phyloP scores from a whole-genome alignment of 1,140 invertebrate genomes.

The Tetragonula clypearis region DNA sequence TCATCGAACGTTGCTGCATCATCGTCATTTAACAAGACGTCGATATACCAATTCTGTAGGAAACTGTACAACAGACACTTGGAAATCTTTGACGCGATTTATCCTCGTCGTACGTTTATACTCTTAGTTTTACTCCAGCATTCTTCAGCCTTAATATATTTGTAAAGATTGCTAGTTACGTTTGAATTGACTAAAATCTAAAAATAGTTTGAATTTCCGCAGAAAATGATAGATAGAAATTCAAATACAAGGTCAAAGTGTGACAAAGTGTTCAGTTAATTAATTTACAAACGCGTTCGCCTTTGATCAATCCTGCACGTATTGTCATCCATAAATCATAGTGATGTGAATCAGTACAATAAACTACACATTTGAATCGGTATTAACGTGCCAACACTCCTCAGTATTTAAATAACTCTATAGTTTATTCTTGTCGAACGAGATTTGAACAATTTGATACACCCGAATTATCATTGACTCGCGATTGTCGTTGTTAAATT shows the following conservation, averaged over 20 bases:
- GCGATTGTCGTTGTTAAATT: not conserved
- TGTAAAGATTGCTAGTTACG: not conserved
- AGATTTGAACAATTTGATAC: not conserved
- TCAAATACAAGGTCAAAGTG: slow-evolving; percentile 8
- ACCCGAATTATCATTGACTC: not conserved
- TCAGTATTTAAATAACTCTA: too few relatives aligned
- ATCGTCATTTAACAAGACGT: slow-evolving; percentile 20
- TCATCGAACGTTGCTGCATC: slow-evolving; percentile 13
- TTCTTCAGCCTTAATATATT: not conserved
- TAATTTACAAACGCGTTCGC: slow-evolving; percentile 21
- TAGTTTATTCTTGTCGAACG: not conserved
- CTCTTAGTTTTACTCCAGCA: not conserved
- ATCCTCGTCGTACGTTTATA: not conserved
- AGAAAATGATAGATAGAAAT: too few relatives aligned
- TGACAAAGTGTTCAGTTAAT: slow-evolving; percentile 45
- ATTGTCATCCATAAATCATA: not conserved
- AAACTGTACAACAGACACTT: not conserved
- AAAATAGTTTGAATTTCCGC: not conserved
- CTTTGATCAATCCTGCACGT: not conserved
- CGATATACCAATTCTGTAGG: not conserved
- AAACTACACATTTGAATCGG: not conserved
- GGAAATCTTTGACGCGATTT: not conserved
- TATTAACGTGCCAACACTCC: not conserved
- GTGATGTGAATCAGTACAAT: too few relatives aligned
- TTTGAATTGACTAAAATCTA: not conserved